Percentiles rank a stretch among this genome's conserved stretches.
These are phyloP conservation scores for Drosophila koepferae DNA, from an alignment of 2,888 invertebrate species.

Conservation along the genomic window DNA sequence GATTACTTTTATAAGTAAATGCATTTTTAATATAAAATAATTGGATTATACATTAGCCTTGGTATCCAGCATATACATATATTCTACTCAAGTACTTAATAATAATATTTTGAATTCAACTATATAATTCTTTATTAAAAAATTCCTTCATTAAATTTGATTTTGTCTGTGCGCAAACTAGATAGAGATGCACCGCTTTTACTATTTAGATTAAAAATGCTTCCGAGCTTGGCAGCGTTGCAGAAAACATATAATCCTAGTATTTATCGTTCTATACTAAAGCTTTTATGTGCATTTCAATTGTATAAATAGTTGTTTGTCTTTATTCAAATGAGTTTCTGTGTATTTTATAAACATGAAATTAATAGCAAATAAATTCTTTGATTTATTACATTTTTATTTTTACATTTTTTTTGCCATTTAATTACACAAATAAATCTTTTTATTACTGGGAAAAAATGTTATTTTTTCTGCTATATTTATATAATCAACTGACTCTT, in stretches of 20 bases:
- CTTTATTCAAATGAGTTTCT: neutral
- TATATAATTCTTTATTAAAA: no score
- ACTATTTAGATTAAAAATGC: neutral
- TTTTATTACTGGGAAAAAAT: neutral
- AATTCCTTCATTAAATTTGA: neutral
- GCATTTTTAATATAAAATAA: no score
- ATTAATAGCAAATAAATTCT: constrained; percentile 3
- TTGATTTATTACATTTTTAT: neutral
- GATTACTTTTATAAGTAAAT: no score
- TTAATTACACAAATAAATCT: neutral
- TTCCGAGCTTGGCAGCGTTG: neutral
- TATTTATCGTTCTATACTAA: neutral
- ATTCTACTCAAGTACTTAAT: no score
- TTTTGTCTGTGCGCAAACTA: neutral
- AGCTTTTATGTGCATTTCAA: neutral
- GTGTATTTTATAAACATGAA: neutral
- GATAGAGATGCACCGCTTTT: neutral
- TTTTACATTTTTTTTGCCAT: neutral
- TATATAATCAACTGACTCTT: neutral
- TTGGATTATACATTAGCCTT: no score
- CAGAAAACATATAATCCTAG: neutral
- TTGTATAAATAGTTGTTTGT: neutral
- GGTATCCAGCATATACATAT: no score
- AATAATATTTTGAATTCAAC: no score
- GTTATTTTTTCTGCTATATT: neutral